Percentiles rank a stretch among this genome's conserved stretches.
These are phyloP conservation scores for Gopherus flavomarginatus DNA, from an alignment of 2,113 vertebrate genomes.

Conservation along the genomic window DNA sequence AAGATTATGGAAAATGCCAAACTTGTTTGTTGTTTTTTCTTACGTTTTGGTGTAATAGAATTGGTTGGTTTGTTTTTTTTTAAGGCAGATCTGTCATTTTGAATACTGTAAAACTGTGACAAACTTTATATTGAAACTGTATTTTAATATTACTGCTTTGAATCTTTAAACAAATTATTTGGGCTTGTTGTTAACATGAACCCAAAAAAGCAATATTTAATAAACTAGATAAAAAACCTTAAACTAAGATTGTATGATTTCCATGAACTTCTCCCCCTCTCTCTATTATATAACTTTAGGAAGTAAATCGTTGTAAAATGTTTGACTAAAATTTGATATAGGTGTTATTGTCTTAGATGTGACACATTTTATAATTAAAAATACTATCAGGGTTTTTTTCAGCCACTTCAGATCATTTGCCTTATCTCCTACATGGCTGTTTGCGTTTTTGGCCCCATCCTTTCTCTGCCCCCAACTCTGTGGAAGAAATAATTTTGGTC, in stretches of 20 bases:
- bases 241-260: conserved; percentile 48
- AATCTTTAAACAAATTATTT: conserved; percentile 88
- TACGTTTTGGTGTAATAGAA: conserved; percentile 89
- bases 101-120: conserved; percentile 97
- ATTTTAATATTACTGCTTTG: conserved; percentile 95
- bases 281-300: neutral
- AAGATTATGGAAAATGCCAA: conserved; percentile 91
- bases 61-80: conserved; percentile 77
- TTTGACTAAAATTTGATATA: neutral
- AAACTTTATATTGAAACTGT: conserved; percentile 96
- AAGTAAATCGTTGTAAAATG: neutral
- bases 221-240: conserved; percentile 87
- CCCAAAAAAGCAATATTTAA: conserved; percentile 94
- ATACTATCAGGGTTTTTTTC: neutral
- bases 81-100: conserved; percentile 89
- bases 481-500: neutral
- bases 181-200: conserved; percentile 88
- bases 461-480: neutral
- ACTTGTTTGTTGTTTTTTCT: conserved; percentile 85
- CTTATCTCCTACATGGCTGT: neutral
- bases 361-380: neutral
- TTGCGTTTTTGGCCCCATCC: neutral
- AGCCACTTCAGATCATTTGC: neutral
- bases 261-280: neutral
- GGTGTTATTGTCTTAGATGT: neutral